A percentile compares a stretch with the other conserved stretches of the same genome.
Evolutionary conservation across 2,888 invertebrate species (phyloP).

Genomic region (Isotomurus palustris): DNA sequence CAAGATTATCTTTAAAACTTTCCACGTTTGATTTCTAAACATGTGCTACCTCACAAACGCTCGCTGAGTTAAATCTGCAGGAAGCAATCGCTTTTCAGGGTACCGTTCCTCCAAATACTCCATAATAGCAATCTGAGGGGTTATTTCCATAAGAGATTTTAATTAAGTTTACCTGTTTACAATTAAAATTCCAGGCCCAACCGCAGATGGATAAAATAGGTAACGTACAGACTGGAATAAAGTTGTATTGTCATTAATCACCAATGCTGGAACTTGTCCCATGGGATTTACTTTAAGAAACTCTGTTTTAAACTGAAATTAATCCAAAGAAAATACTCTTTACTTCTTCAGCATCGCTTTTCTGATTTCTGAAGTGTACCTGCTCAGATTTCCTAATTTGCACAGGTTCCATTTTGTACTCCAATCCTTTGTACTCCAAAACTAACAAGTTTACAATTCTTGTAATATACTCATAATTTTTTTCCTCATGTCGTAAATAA

Average conservation of each 20-base stretch:
- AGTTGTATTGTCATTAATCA: conserved; percentile 59
- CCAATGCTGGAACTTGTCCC: conserved; percentile 88
- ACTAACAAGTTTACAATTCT: too few relatives aligned
- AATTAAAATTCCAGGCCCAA: too few relatives aligned
- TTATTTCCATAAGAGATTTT: too few relatives aligned
- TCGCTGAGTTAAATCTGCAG: conserved; percentile 79
- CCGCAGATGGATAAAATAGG: too few relatives aligned
- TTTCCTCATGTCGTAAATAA: too few relatives aligned
- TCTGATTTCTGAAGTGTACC: conserved; percentile 58
- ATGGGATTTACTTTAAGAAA: conserved; percentile 86
- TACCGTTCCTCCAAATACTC: conserved; percentile 93
- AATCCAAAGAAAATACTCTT: too few relatives aligned
- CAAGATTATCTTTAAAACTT: too few relatives aligned
- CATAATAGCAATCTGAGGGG: conserved; percentile 83
- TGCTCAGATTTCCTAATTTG: conserved; percentile 45
- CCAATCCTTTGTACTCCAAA: conserved; percentile 88
- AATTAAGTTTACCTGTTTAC: too few relatives aligned
- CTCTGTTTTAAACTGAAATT: too few relatives aligned
- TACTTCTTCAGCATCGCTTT: too few relatives aligned
- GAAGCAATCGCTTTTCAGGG: conserved; percentile 78
- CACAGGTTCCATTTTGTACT: conserved; percentile 85
- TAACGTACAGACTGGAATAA: conserved; percentile 61
- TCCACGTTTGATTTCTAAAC: too few relatives aligned
- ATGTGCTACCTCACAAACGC: conserved; percentile 70
- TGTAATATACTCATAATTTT: too few relatives aligned